Conservation (phyloP, 2,888 invertebrate genomes). For the Morpho helenor region DNA sequence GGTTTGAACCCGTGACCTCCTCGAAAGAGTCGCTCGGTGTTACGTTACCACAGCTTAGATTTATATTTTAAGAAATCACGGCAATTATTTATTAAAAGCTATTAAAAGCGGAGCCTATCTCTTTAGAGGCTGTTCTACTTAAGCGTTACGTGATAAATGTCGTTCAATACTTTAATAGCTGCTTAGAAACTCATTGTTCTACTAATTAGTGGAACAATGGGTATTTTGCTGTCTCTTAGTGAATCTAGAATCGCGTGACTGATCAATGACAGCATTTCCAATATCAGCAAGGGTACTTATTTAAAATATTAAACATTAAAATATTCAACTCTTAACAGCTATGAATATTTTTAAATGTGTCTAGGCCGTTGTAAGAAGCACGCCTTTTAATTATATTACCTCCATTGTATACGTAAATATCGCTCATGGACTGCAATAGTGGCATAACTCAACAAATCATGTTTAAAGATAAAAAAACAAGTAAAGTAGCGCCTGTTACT, state of each 20-base stretch:
- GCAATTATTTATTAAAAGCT: background rate
- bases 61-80: background rate
- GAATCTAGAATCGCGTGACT: conserved; percentile 39
- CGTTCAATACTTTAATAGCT: conserved; percentile 11
- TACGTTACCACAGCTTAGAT: too few relatives aligned
- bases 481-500: too few relatives aligned
- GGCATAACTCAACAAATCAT: too few relatives aligned
- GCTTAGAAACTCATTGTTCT: conserved; percentile 8
- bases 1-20: too few relatives aligned
- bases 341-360: conserved; percentile 21
- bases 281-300: conserved; percentile 17
- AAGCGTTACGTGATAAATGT: conserved; percentile 8
- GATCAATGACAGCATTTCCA: conserved; percentile 41
- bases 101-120: background rate
- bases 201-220: conserved; percentile 10
- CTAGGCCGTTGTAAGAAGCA: conserved; percentile 19
- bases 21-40: too few relatives aligned
- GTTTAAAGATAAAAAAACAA: too few relatives aligned
- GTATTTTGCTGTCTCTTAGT: conserved; percentile 3
- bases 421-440: too few relatives aligned
- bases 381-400: background rate
- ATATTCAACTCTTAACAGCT: conserved; percentile 17
- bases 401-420: too few relatives aligned
- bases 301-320: conserved; percentile 12
- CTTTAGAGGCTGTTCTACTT: conserved; percentile 4